Evolutionary conservation across 2,113 vertebrate genomes (phyloP).

Genomic region (Chitala chitala): DNA sequence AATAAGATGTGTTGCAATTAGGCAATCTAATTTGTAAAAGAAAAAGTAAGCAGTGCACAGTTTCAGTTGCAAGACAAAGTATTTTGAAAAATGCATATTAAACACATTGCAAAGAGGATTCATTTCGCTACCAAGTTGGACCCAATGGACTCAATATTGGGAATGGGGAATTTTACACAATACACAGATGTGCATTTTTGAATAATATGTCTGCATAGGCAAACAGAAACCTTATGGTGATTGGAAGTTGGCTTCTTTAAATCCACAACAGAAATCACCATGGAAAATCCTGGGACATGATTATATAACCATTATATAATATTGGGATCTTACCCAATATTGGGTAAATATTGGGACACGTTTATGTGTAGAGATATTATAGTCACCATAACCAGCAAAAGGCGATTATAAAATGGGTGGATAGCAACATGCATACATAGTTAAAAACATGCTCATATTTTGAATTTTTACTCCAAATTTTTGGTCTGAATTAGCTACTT

Average conservation of each 20-base stretch:
- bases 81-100: background rate
- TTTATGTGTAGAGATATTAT: no score
- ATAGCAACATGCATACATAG: no score
- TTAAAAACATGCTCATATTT: no score
- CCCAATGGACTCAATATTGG: no score
- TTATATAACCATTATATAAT: no score
- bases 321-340: no score
- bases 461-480: background rate
- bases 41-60: background rate
- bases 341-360: no score
- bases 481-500: background rate
- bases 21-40: background rate
- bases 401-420: no score
- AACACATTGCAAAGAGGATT: background rate
- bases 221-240: background rate
- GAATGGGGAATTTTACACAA: background rate
- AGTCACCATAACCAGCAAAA: no score
- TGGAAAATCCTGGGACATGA: no score
- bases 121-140: background rate
- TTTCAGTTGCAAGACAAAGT: background rate
- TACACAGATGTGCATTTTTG: background rate
- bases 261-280: no score
- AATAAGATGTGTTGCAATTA: background rate
- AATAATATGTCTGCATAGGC: background rate
- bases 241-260: no score